Evolutionary conservation across 2,797 vertebrate genomes (phyloP).

Genomic region (Pseudochaenichthys georgianus): DNA sequence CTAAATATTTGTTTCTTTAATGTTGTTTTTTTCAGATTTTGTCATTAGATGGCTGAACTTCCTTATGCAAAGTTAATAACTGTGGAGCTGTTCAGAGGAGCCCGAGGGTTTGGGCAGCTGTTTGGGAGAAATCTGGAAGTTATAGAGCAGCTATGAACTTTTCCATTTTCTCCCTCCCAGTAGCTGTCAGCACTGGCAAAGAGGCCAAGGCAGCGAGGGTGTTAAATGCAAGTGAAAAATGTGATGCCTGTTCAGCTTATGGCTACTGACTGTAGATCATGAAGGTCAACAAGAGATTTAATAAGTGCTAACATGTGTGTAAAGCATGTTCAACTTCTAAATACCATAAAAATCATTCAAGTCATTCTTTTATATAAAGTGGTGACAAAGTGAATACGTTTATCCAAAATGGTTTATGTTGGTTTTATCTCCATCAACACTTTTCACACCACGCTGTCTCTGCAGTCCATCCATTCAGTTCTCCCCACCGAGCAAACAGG

Average conservation of each 20-base stretch:
- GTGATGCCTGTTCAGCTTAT: constrained; percentile 35
- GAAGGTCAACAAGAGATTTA: neutral
- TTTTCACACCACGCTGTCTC: constrained; percentile 18
- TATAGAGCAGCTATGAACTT: constrained; percentile 31
- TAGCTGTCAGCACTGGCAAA: constrained; percentile 52
- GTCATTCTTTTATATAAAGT: constrained; percentile 3
- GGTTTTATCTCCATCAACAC: constrained; percentile 27
- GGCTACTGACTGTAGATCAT: constrained; percentile 28
- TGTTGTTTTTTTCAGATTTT: neutral
- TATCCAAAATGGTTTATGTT: constrained; percentile 8
- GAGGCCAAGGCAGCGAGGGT: constrained; percentile 31
- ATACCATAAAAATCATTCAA: neutral
- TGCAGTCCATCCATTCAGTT: constrained; percentile 47
- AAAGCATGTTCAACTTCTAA: constrained; percentile 15
- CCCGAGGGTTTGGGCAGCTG: constrained; percentile 5
- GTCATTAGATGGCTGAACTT: neutral
- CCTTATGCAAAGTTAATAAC: neutral
- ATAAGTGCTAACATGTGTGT: constrained; percentile 20
- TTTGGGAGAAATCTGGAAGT: constrained; percentile 33
- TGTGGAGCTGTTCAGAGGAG: constrained; percentile 3
- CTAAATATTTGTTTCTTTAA: neutral
- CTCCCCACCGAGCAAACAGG: constrained; percentile 56
- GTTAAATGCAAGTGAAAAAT: constrained; percentile 61
- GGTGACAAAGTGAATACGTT: neutral
- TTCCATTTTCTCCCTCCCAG: constrained; percentile 27